Base-by-base conservation (phyloP, 2,888 invertebrate species). In the Spodoptera exigua region DNA sequence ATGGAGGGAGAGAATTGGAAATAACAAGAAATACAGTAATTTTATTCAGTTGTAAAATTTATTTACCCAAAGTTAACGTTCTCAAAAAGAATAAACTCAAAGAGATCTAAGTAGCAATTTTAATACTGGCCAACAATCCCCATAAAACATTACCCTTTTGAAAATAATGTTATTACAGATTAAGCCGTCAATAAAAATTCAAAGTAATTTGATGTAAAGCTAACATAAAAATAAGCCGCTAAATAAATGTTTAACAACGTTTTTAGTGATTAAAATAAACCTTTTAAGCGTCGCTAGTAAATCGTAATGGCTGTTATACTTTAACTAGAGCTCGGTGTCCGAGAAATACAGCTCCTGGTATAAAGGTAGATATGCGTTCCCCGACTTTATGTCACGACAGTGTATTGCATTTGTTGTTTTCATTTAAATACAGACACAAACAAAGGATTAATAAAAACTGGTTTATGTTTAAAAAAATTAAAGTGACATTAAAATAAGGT, bases 251-350 rank as follows among this genome's bases (percentile, higher is more conserved):
- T 27, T 18, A 51, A 60, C 60, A 60, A 49, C 60, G 45, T 35
- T 61, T 45, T 17, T 64, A 64, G 60, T 51, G 43, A 43, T 60
- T 14, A 51, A 64, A 51, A 45, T 68, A 64, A 64, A 67, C 35
- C 12, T 51, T 43, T 43, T 37, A 27, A 35, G 34, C 27, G 14
- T 9, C 10, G 0, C 17, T 43, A 21, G 11, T 64, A 60, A 64
- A 60, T 68, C 32, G 47, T 52, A 18, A 27, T 21, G 36, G 36
- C 17, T 21, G 34, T 14, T 68, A 39, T 52, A 68, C 18, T 58
- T n/a, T 64, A 44, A 48, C 18, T 32, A 35, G 17, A 18, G 10
- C 7, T 17, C 12, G 35, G 58, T 17, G 60, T 27, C 51, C 13
- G 12, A 60, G 54, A 18, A 36, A 54, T 32, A 35, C 34, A 11